Evolutionary conservation across 2,888 invertebrate genomes (phyloP).

Genomic region (Prosapia bicincta): DNA sequence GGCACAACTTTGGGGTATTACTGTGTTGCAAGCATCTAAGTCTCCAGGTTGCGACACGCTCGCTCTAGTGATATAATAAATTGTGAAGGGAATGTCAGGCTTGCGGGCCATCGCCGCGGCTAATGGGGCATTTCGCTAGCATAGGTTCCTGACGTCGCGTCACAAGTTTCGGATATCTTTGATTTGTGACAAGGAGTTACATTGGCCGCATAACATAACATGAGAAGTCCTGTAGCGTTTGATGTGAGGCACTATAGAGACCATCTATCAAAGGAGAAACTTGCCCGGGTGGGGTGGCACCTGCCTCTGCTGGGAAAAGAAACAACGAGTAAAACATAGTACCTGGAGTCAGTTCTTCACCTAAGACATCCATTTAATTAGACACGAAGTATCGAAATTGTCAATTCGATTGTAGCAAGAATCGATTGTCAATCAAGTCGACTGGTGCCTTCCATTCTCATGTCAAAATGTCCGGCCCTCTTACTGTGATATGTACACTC

Average conservation of each 20-base stretch:
- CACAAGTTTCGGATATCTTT: background rate
- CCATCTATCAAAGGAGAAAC: constrained; percentile 2
- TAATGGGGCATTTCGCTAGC: background rate
- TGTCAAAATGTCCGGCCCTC: constrained; percentile 23
- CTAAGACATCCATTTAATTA: constrained; percentile 29
- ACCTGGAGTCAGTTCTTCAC: constrained; percentile 27
- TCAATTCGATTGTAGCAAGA: constrained; percentile 29
- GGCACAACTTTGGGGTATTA: background rate
- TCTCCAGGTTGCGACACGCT: background rate
- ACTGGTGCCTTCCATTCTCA: constrained; percentile 22
- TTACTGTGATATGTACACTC: constrained; percentile 23
- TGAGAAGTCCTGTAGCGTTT: background rate
- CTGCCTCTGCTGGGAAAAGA: constrained; percentile 19
- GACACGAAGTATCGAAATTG: constrained; percentile 29
- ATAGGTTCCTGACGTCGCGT: background rate
- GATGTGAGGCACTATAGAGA: background rate
- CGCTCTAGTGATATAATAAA: background rate
- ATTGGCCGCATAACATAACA: background rate
- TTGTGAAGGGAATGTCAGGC: background rate
- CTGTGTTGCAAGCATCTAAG: background rate
- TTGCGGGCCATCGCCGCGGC: background rate
- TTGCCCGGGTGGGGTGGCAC: background rate
- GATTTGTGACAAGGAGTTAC: background rate
- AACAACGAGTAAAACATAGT: constrained; percentile 21
- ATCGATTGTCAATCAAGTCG: constrained; percentile 27